Evolutionary conservation across 2,113 vertebrate genomes (phyloP).

Genomic region (Piprites chloris): DNA sequence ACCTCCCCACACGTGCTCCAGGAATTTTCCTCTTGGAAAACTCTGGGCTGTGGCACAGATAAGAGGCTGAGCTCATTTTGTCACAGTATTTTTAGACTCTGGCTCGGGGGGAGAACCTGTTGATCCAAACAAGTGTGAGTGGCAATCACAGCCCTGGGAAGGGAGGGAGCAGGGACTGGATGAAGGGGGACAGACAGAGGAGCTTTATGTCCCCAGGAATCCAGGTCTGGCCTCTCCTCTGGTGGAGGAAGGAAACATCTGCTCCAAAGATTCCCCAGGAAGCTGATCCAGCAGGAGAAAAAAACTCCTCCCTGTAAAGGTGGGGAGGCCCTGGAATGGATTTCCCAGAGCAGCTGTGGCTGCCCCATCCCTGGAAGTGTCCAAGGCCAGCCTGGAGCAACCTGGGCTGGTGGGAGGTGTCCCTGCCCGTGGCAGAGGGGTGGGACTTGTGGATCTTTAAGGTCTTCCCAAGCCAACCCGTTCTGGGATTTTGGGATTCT

Average conservation of each 20-base stretch:
- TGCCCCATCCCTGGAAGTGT: background rate
- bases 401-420: background rate
- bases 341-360: background rate
- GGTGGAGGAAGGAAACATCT: background rate
- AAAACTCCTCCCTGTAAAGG: background rate
- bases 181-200: background rate
- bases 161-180: background rate
- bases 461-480: background rate
- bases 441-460: background rate
- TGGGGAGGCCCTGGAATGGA: background rate
- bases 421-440: background rate
- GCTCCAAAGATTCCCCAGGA: background rate
- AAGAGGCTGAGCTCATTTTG: background rate
- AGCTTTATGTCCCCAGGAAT: background rate
- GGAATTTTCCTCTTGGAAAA: background rate
- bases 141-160: background rate
- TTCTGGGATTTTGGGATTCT: background rate
- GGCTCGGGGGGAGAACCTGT: background rate
- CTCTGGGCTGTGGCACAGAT: background rate
- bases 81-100: background rate
- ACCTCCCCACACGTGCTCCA: background rate
- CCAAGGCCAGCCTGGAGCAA: background rate
- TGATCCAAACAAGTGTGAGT: background rate
- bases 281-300: background rate
- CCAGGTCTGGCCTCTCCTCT: background rate